phyloP scores from a whole-genome alignment of 2,113 vertebrate species.

The Podiceps cristatus region DNA sequence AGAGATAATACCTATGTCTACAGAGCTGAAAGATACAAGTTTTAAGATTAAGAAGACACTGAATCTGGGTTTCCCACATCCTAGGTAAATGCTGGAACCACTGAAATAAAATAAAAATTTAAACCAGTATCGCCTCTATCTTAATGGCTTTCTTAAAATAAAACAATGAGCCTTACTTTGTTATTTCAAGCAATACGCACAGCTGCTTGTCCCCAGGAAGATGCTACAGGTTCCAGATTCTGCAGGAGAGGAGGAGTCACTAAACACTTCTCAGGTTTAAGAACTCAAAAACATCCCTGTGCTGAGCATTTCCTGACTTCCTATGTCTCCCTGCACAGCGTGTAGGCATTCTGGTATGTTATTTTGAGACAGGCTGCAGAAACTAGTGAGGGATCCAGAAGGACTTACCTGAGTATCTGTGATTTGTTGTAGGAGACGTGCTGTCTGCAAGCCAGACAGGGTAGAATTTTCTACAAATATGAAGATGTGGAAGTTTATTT shows the following conservation, averaged over 20 bases:
- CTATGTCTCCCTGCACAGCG: rapidly evolving
- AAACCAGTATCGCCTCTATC: background rate
- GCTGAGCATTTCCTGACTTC: background rate
- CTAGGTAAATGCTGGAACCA: background rate
- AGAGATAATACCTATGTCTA: background rate
- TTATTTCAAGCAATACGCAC: background rate
- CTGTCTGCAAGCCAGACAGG: background rate
- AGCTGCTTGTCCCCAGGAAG: background rate
- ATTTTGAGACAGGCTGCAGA: background rate
- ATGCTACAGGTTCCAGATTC: background rate
- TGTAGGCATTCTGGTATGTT: rapidly evolving
- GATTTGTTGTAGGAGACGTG: background rate
- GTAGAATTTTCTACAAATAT: background rate
- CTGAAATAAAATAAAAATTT: background rate
- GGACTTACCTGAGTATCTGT: background rate
- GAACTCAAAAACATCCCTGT: background rate
- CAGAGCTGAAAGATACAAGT: background rate
- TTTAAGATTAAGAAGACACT: background rate
- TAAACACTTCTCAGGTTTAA: background rate
- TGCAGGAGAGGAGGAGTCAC: background rate
- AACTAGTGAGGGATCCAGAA: background rate
- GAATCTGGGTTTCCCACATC: background rate
- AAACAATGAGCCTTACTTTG: background rate
- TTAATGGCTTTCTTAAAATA: background rate
- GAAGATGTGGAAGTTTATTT: background rate